Base-by-base conservation (phyloP, 2,888 invertebrate genomes). In the Diplolepis rosae region DNA sequence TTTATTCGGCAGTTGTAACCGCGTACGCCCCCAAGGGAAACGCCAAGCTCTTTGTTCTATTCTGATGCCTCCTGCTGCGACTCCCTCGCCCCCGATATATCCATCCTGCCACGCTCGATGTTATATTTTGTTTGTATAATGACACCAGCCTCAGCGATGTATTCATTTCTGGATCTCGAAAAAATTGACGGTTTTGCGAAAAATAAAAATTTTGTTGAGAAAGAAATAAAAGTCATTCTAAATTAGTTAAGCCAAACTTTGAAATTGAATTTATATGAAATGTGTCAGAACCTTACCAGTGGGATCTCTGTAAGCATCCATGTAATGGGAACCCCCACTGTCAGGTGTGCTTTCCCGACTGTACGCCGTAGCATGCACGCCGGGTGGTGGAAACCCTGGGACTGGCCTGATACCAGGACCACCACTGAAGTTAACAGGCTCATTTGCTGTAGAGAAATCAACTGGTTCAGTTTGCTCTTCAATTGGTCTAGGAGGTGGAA, bases 301-400 rank as follows among this genome's bases (percentile, higher is more conserved):
- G 39, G 95, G 93, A 89, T 96, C 96, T 86, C 96, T 91, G 89
- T 96, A 96, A 75, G 95, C 94, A 89, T 96, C 96, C 90, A 96
- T 93, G 88, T 96, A 96, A 90, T 96, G 96, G 69, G 95, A 95
- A 73, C 95, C 95, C 66, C 95, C 95, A 85, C 95, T 95, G 89
- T 96, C 96, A 3, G 96, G 96, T 66, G 96, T 96, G 75, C 96
- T 96, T 90, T 96, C 96, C 83, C 96, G 92, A 90, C 95, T 96
- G 89, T 96, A 96, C 11, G 89, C 86, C 24, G 86, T 85, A 76
- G 86, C 85, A 76, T 88, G 86, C 75, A 88, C 94, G 92, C 81
- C 94, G 91, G 89, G 93, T 89, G 83, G 91, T 89, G 89, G 92
- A 89, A 90, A 92, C 89, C 90, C 89, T 77, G 87, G 86, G 35